Percentiles rank a stretch among this genome's conserved stretches.
phyloP scores from a whole-genome alignment of 2,888 invertebrate genomes.

The Chironomus tentans region DNA sequence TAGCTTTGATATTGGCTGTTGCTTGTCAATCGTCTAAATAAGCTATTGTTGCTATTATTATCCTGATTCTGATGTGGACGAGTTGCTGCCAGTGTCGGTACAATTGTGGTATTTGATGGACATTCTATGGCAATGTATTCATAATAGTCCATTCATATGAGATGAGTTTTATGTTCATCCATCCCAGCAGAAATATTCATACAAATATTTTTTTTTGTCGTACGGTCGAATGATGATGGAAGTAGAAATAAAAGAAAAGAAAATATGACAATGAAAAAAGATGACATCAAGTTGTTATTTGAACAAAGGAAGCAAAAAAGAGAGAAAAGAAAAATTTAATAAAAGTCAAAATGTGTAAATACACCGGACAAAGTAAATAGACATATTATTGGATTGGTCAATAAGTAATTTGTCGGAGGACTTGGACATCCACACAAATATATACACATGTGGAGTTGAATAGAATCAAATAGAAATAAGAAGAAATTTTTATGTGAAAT shows the following conservation, averaged over 20 bases:
- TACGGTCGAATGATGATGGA: too few relatives aligned
- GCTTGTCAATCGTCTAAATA: conserved; percentile 65
- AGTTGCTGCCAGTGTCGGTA: conserved; percentile 37
- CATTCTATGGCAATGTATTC: conserved; percentile 45
- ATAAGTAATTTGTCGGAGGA: not conserved
- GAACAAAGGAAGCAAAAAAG: not conserved
- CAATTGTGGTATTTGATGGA: conserved; percentile 53
- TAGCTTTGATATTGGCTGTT: conserved; percentile 76
- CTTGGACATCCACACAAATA: not conserved
- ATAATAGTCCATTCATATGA: too few relatives aligned
- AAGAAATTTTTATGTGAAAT: not conserved
- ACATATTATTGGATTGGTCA: not conserved
- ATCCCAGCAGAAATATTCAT: too few relatives aligned
- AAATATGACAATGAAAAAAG: not conserved
- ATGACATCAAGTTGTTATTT: not conserved
- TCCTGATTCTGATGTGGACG: conserved; percentile 32
- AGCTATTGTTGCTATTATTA: conserved; percentile 48
- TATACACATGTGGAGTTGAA: not conserved
- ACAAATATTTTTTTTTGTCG: too few relatives aligned
- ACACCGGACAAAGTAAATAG: not conserved
- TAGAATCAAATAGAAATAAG: not conserved
- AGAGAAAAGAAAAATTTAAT: not conserved
- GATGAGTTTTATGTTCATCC: too few relatives aligned
- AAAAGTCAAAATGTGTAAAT: conserved; percentile 1
- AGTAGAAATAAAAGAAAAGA: not conserved